Percentiles rank a stretch among this genome's conserved stretches.
Conservation (phyloP, 2,888 invertebrate species). For the Mythimna loreyi region DNA sequence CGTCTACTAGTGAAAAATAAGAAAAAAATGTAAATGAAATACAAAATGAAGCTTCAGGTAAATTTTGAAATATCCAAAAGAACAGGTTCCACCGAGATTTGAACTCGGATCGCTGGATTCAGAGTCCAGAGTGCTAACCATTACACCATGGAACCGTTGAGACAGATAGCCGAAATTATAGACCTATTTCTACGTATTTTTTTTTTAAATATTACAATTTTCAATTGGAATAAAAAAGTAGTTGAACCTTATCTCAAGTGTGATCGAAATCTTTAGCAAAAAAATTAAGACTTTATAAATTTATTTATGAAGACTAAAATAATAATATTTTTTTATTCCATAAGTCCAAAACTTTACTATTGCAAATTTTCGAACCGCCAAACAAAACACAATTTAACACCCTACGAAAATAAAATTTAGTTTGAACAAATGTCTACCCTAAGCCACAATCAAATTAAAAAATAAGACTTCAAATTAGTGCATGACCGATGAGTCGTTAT, state of each 20-base stretch:
- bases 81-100: constrained; percentile 94
- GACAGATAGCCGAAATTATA: rapidly evolving
- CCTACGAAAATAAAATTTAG: constrained; percentile 3
- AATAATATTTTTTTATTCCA: background rate
- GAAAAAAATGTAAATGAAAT: background rate
- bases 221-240: background rate
- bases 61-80: constrained; percentile 37
- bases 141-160: constrained; percentile 93
- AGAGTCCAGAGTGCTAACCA: constrained; percentile 95
- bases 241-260: background rate
- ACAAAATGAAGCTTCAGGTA: background rate
- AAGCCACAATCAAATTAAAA: background rate
- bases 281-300: background rate
- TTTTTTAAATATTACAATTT: background rate
- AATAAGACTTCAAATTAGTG: constrained; percentile 28
- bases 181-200: rapidly evolving
- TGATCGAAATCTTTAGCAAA: background rate
- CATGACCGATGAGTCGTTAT: constrained; percentile 46
- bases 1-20: background rate
- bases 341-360: background rate
- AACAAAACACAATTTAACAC: background rate
- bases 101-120: constrained; percentile 95
- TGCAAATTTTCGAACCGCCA: background rate
- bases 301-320: background rate
- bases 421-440: background rate